Conservation (phyloP, 2,888 invertebrate genomes). For the Sepioteuthis lessoniana region DNA sequence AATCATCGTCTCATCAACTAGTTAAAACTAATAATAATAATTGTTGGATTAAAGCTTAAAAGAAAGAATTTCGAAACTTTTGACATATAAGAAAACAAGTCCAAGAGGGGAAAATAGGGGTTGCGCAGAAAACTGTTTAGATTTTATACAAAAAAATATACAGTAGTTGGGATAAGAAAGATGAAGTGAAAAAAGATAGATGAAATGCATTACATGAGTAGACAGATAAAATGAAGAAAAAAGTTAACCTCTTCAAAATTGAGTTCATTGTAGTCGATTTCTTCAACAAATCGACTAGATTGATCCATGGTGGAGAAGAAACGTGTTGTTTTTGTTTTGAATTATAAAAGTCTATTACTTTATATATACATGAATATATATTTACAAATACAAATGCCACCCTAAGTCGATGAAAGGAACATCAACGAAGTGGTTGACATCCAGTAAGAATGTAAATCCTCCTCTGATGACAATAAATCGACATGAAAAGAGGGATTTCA, state of each 20-base stretch:
- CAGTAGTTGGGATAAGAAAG: neutral
- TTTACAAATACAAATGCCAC: neutral
- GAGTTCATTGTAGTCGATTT: conserved; percentile 71
- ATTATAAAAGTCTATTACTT: neutral
- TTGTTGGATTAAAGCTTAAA: too few species aligned
- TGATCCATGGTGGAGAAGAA: neutral
- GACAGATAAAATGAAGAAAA: neutral
- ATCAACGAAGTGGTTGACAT: neutral
- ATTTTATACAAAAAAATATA: neutral
- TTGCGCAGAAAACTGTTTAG: too few species aligned
- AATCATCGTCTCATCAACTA: too few species aligned
- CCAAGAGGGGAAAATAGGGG: too few species aligned
- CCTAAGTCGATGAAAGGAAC: neutral
- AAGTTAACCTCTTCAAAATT: conserved; percentile 68
- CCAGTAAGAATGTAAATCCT: neutral
- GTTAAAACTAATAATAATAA: too few species aligned
- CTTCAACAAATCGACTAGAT: conserved; percentile 70
- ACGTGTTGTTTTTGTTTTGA: neutral
- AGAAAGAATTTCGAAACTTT: too few species aligned
- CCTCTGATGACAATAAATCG: neutral
- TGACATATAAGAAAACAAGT: too few species aligned
- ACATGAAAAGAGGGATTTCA: neutral
- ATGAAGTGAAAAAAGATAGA: neutral
- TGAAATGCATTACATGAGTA: neutral
- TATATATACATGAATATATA: neutral